Conservation (phyloP, 2,888 invertebrate genomes). For the Acanthoscelides obtectus region DNA sequence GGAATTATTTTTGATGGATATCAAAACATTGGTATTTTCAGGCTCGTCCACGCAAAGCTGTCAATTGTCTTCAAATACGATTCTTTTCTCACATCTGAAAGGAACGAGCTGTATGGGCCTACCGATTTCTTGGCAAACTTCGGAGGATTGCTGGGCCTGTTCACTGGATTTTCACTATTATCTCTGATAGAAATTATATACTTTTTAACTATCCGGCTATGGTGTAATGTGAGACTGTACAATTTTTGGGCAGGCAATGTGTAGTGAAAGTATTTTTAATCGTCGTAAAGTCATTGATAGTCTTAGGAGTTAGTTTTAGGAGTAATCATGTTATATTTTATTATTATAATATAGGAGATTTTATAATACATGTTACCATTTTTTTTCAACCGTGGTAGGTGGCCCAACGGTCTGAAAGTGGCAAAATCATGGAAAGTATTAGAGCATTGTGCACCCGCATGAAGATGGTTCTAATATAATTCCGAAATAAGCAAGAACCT, state of each 20-base stretch:
- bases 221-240: conserved; percentile 33
- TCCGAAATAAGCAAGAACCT: too few relatives aligned
- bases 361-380: background rate
- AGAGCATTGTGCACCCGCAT: too few relatives aligned
- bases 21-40: background rate
- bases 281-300: background rate
- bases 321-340: background rate
- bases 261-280: too few relatives aligned
- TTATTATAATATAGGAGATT: background rate
- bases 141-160: conserved; percentile 36
- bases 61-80: conserved; percentile 29
- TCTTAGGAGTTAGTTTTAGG: background rate
- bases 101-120: conserved; percentile 35
- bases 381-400: too few relatives aligned
- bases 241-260: background rate
- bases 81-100: conserved; percentile 30
- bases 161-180: conserved; percentile 44
- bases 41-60: conserved; percentile 12
- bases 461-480: too few relatives aligned
- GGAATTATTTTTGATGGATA: too few relatives aligned
- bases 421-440: too few relatives aligned
- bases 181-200: conserved; percentile 53
- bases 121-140: conserved; percentile 36
- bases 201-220: conserved; percentile 48
- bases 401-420: too few relatives aligned